Evolutionary conservation across 1,140 invertebrate species (phyloP).

Genomic region (Drosophila novamexicana): DNA sequence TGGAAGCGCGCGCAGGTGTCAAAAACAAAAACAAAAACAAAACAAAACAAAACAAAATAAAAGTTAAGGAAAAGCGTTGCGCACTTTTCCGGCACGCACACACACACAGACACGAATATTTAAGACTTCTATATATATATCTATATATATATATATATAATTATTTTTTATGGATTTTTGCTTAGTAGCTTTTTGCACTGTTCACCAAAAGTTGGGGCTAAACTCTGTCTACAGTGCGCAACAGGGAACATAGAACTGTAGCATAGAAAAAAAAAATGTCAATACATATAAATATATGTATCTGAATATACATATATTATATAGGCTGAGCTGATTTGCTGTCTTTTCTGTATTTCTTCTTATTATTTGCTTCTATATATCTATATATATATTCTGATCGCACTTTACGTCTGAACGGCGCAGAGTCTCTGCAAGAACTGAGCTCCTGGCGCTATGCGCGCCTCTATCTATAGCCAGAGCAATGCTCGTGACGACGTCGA

Average conservation of each 20-base stretch:
- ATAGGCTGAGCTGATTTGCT: slow-evolving; percentile 1
- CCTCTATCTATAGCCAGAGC: slow-evolving; percentile 65
- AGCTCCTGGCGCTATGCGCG: slow-evolving; percentile 53
- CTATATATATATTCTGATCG: slow-evolving; percentile 29
- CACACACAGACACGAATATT: slow-evolving; percentile 6
- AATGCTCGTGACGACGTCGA: background rate
- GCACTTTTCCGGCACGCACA: slow-evolving; percentile 38
- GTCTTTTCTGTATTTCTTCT: slow-evolving; percentile 3
- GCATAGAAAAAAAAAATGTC: slow-evolving; percentile 6
- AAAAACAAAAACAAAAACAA: slow-evolving; percentile 15
- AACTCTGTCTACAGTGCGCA: background rate
- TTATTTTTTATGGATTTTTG: background rate
- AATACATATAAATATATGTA: background rate
- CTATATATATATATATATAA: slow-evolving; percentile 5
- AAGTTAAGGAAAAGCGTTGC: slow-evolving; percentile 39
- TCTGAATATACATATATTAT: slow-evolving; percentile 5
- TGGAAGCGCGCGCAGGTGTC: slow-evolving; percentile 1
- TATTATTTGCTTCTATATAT: background rate
- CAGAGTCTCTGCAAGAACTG: slow-evolving; percentile 76
- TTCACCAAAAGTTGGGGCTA: slow-evolving; percentile 17
- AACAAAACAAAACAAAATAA: background rate
- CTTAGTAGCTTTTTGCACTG: slow-evolving; percentile 17
- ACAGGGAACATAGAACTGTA: slow-evolving; percentile 11
- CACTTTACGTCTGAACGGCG: slow-evolving; percentile 54
- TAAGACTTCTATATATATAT: slow-evolving; percentile 6